phyloP scores from a whole-genome alignment of 2,113 vertebrate species.

The Corythornis cristatus region DNA sequence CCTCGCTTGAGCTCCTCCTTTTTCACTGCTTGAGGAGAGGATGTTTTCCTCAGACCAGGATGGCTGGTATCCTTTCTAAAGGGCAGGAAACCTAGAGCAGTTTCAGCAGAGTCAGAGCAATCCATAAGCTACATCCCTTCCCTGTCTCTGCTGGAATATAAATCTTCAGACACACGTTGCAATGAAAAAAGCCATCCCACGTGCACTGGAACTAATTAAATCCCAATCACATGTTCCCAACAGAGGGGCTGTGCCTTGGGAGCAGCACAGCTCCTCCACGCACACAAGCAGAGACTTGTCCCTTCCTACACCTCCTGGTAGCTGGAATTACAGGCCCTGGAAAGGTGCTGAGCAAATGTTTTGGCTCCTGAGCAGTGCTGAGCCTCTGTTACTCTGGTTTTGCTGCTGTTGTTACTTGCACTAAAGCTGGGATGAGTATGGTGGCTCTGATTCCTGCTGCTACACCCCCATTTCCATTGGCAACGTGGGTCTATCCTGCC shows the following conservation, averaged over 20 bases:
- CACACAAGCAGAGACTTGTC: background rate
- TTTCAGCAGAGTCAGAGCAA: background rate
- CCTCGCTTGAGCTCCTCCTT: background rate
- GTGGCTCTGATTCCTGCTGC: background rate
- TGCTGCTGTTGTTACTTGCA: background rate
- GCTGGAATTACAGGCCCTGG: background rate
- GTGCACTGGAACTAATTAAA: slow-evolving; percentile 17
- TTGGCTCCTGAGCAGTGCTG: background rate
- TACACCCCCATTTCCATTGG: background rate
- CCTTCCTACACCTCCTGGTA: background rate
- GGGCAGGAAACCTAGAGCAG: background rate
- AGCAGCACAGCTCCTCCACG: background rate
- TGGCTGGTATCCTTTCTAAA: background rate
- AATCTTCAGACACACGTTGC: slow-evolving; percentile 16
- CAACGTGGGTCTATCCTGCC: background rate
- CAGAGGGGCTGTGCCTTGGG: background rate
- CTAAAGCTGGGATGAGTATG: background rate
- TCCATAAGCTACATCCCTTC: background rate
- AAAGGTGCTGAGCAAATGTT: background rate
- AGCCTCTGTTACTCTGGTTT: background rate
- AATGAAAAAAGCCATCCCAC: background rate
- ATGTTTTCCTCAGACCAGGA: background rate
- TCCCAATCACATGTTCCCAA: background rate
- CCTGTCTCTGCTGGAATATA: background rate
- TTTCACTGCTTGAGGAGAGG: background rate